These are phyloP conservation scores for Anolis sagrei DNA, from an alignment of 2,113 vertebrate species.

Conservation along the genomic window DNA sequence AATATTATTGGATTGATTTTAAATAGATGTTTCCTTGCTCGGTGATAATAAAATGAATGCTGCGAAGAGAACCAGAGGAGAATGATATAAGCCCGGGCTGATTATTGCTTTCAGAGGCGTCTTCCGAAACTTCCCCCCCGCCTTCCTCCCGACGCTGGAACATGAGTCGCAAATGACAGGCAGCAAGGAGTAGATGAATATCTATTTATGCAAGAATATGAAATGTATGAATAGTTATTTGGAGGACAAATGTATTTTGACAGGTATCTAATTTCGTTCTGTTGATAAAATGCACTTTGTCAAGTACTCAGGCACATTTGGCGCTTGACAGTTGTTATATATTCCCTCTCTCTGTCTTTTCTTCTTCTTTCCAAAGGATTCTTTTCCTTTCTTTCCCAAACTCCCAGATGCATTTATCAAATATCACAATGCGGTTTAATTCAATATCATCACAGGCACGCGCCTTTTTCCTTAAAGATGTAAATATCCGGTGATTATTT, in stretches of 20 bases:
- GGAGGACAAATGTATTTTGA: slow-evolving; percentile 77
- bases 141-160: slow-evolving; percentile 38
- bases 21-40: slow-evolving; percentile 71
- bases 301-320: slow-evolving; percentile 60
- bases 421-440: slow-evolving; percentile 59
- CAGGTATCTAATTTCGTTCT: slow-evolving; percentile 78
- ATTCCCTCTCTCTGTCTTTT: neutral
- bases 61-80: slow-evolving; percentile 57
- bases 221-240: slow-evolving; percentile 74
- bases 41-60: slow-evolving; percentile 57
- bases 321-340: slow-evolving; percentile 44
- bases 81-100: slow-evolving; percentile 57
- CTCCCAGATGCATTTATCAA: slow-evolving; percentile 64
- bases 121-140: slow-evolving; percentile 69
- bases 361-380: neutral
- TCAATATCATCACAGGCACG: slow-evolving; percentile 44
- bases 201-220: slow-evolving; percentile 74
- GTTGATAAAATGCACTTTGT: slow-evolving; percentile 73
- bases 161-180: slow-evolving; percentile 65
- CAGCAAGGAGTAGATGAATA: slow-evolving; percentile 65
- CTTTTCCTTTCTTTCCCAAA: neutral
- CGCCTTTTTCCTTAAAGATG: neutral
- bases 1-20: slow-evolving; percentile 65
- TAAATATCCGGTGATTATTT: slow-evolving; percentile 43
- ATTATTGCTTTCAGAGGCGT: slow-evolving; percentile 66